Base-by-base conservation (phyloP, 2,888 invertebrate species). In the Watsonalla cultraria region DNA sequence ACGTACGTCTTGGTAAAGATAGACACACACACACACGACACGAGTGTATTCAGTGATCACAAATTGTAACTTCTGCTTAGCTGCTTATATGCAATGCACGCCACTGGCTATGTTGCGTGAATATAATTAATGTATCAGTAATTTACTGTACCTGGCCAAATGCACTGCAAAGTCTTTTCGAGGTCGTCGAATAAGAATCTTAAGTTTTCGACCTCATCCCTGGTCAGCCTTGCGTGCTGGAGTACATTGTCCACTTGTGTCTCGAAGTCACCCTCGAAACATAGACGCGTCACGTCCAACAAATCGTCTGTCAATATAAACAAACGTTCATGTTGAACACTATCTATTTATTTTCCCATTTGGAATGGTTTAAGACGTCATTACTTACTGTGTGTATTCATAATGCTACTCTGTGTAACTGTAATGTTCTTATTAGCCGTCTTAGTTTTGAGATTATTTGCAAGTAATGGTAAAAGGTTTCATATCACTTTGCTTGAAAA, bases 241-340 rank as follows among this genome's bases (percentile, higher is more conserved):
- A 87, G 61, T 45, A 92, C 62, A 47, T 68, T 63, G 6, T 62
- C 46, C 5, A 91, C 69, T 77, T 92, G 92, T 0, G 65, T 53
- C 2, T 87, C 76, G 61, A 91, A 91, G 55, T 74, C 73, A 7
- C 85, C 85, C 9, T 64, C 59, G n/a, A 80, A 64, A 6, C 55
- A 51, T 14, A 78, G 51, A 37, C 54, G 46, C 6, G 65, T 57
- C 2, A 66, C 63, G 47, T 78, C 72, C 56, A 78, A 54, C 14
- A 52, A 13, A 39, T 34, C 24, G 5, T 37, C 42, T 42, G 42
- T 6, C 4, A 11, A 11, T 11, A 11, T 11, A 11, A 11, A 42
- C 8, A 42, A 5, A 8, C 24, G 24, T 24, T 24, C 24, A 24
- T 24, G 24, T 24, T 24, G 24, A 24, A 24, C 24, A 24, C 24